These are phyloP conservation scores for Oceanodroma tethys DNA, from an alignment of 2,113 vertebrate species.

Conservation along the genomic window DNA sequence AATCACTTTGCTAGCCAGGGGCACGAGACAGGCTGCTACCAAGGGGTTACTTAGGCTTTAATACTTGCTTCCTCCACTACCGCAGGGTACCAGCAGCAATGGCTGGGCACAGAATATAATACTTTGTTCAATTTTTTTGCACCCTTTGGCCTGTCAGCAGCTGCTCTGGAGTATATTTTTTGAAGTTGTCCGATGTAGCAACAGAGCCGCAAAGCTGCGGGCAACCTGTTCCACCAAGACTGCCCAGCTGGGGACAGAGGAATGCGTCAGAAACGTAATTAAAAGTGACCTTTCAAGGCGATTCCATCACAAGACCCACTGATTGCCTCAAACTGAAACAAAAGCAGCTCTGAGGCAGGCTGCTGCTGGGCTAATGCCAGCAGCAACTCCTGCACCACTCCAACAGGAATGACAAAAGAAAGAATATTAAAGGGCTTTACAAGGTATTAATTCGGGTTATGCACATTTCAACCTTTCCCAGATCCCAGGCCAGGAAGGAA, in stretches of 20 bases:
- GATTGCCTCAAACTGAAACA: constrained; percentile 12
- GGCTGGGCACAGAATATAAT: background rate
- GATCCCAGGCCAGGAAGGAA: background rate
- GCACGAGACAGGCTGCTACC: background rate
- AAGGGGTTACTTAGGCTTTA: background rate
- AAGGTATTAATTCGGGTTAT: constrained; percentile 1
- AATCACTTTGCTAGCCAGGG: background rate
- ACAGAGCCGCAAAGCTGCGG: background rate
- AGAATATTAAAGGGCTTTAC: background rate
- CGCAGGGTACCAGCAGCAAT: background rate
- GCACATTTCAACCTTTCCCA: background rate
- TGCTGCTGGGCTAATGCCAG: background rate
- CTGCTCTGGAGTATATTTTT: background rate
- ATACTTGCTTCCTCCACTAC: background rate
- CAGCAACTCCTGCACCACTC: background rate
- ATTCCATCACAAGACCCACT: background rate
- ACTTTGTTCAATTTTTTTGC: background rate
- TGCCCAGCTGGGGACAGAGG: background rate
- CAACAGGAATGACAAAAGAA: background rate
- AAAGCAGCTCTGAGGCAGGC: background rate
- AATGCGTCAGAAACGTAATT: background rate
- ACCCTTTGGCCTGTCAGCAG: background rate
- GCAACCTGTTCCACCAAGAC: background rate
- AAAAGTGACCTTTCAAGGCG: background rate
- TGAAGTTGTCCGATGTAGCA: background rate